These are phyloP conservation scores for Phaethornis superciliosus DNA, from an alignment of 2,113 vertebrate genomes.

Conservation along the genomic window DNA sequence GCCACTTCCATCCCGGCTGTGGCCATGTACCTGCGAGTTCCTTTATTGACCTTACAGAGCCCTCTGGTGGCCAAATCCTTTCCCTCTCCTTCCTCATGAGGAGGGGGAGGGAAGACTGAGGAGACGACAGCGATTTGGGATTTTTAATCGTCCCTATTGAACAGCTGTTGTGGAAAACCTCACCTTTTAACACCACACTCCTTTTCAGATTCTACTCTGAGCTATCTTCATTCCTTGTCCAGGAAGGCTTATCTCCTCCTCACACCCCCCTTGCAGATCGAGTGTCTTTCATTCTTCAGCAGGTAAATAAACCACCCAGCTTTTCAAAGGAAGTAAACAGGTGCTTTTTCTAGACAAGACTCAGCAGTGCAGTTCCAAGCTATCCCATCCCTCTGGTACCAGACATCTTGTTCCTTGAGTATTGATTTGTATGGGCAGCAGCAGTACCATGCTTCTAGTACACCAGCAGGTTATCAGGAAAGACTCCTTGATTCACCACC, in stretches of 20 bases:
- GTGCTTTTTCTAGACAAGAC: neutral
- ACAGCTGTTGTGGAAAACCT: neutral
- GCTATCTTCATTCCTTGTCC: neutral
- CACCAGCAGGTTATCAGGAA: neutral
- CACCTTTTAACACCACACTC: neutral
- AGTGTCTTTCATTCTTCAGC: neutral
- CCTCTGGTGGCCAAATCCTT: conserved; percentile 22
- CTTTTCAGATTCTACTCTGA: neutral
- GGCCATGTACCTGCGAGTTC: too few relatives aligned
- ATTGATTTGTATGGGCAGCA: neutral
- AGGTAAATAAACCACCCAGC: too few relatives aligned
- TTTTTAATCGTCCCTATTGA: neutral
- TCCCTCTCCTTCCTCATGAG: neutral
- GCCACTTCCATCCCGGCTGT: neutral
- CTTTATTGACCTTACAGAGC: neutral
- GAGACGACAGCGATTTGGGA: accelerated
- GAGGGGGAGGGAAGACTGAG: neutral
- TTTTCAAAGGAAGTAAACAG: neutral
- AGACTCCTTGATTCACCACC: neutral
- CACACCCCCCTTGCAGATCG: neutral
- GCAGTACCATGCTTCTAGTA: neutral
- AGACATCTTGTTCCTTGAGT: neutral
- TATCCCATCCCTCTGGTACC: neutral
- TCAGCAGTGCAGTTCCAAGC: neutral
- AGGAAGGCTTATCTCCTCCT: too few relatives aligned